Base-by-base conservation (phyloP, 1,140 invertebrate genomes). In the Ostrea denselamellosa region DNA sequence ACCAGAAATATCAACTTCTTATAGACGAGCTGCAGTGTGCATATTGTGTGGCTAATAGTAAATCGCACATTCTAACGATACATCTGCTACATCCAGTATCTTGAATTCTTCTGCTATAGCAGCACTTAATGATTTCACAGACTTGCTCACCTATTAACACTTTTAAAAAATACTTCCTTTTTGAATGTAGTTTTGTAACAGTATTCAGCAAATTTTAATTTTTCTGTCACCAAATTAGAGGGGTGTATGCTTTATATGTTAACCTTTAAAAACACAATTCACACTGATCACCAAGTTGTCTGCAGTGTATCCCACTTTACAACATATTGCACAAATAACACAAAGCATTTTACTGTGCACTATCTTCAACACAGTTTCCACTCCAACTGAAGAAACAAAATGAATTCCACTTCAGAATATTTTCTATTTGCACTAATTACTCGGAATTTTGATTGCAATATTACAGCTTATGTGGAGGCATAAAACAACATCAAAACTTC, bases 341-440 rank as follows among this genome's bases (percentile, higher is more conserved):
- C 68, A 77, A 77, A 77, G 25, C 68, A 77, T 28, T 25, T 28
- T 19, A 62, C 58, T 77, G 28, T 77, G 25, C 28, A 28, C 28
- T 25, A 28, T 77, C 68, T 77, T 34, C 68, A 12, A 25, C 25
- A 34, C 14, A 62, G n/a, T n/a, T 62, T 62, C 58, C 58, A 44
- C 34, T 44, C 14, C 56, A 2, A 22, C 14, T 77, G 68, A 77
- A 28, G 68, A 25, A 77, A 77, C 12, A 77, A 28, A 77, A 77
- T 77, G 68, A 77, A 77, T 77, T 77, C 68, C 68, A 62, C 56
- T 62, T 62, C 56, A 62, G 56, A 62, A 62, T 62, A 19, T 17
- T 62, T 62, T 17, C 56, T 19, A 62, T 62, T 17, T 62, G 56
- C 56, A 62, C 56, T 19, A 62, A 62, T 62, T 56, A 56, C 0